These are phyloP conservation scores for Scolopax bukidnonensis DNA, from an alignment of 2,797 vertebrate genomes.

Conservation along the genomic window DNA sequence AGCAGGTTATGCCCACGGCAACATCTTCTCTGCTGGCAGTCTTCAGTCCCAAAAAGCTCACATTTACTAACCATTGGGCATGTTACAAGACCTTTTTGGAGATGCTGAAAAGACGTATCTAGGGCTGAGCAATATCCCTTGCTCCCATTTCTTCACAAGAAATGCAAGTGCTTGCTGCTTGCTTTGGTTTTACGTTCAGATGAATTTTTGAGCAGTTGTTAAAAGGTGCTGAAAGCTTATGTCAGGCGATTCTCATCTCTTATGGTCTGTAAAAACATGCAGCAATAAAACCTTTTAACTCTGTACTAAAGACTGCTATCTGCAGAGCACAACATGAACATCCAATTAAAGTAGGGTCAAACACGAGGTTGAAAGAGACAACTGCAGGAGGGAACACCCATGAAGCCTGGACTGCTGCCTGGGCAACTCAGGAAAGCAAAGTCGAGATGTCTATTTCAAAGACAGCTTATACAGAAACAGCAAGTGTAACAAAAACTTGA, in stretches of 20 bases:
- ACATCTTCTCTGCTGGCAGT: not conserved
- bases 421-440: not conserved
- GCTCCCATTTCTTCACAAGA: not conserved
- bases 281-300: not conserved
- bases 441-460: not conserved
- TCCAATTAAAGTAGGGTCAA: not conserved
- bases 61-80: not conserved
- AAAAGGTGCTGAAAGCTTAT: constrained; percentile 22
- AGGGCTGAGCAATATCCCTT: accelerated
- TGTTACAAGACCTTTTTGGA: not conserved
- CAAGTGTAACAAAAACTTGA: not conserved
- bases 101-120: accelerated
- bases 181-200: not conserved
- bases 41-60: not conserved
- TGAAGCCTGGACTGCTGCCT: constrained; percentile 26
- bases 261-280: not conserved
- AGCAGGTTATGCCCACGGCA: not conserved
- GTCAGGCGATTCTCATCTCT: not conserved
- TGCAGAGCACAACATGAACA: not conserved
- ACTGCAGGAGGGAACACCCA: not conserved
- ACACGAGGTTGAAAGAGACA: not conserved
- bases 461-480: not conserved
- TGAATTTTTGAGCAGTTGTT: constrained; percentile 25
- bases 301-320: not conserved
- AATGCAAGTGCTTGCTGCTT: not conserved